Conservation (phyloP, 2,113 vertebrate species). For the Muntiacus reevesi region DNA sequence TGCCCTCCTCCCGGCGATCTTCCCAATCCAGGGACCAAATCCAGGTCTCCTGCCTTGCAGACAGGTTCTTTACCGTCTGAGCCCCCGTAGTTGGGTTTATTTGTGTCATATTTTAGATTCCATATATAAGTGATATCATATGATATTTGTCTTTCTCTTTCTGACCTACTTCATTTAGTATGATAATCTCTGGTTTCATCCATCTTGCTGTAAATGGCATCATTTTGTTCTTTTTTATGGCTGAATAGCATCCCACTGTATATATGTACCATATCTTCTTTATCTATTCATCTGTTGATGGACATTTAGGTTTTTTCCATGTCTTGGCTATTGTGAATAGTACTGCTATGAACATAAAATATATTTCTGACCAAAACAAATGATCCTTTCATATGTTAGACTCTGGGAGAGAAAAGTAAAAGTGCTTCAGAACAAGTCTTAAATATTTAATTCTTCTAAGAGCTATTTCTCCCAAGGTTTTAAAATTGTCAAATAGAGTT, state of each 20-base stretch:
- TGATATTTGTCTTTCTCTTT: not conserved
- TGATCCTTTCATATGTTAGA: slow-evolving; percentile 53
- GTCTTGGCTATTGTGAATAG: not conserved
- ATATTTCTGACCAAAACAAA: slow-evolving; percentile 34
- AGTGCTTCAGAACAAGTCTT: slow-evolving; percentile 23
- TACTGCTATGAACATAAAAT: not conserved
- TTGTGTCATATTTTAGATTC: not conserved
- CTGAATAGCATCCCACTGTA: not conserved
- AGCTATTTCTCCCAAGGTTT: slow-evolving; percentile 8
- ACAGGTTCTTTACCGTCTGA: not conserved
- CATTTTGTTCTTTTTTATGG: not conserved
- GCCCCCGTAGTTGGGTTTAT: not conserved
- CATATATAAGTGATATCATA: not conserved
- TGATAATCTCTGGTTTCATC: not conserved
- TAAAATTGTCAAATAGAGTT: not conserved
- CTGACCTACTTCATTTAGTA: not conserved
- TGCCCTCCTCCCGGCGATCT: not conserved
- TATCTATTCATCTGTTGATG: not conserved
- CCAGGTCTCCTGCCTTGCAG: not conserved
- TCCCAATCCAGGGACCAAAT: not conserved
- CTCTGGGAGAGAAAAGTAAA: slow-evolving; percentile 57
- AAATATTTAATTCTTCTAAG: slow-evolving; percentile 25
- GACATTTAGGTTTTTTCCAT: not conserved
- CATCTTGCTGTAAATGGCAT: not conserved
- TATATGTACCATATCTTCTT: not conserved